Evolutionary conservation across 2,113 vertebrate genomes (phyloP).

Genomic region (Piprites chloris): DNA sequence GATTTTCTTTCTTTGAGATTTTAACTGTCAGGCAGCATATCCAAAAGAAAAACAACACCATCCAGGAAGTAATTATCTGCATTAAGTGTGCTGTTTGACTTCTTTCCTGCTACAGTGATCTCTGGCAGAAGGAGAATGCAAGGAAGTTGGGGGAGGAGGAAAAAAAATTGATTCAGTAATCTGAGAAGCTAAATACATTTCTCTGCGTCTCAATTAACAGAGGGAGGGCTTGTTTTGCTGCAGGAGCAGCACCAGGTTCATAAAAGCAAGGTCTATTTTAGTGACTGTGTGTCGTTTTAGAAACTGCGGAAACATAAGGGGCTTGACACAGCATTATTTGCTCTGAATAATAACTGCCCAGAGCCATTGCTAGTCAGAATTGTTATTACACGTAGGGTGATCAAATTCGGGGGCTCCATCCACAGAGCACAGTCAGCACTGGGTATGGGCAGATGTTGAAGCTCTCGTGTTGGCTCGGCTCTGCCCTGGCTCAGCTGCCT

Average conservation of each 20-base stretch:
- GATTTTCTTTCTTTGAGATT: neutral
- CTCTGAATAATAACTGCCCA: neutral
- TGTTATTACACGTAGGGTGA: neutral
- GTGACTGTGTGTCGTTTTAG: neutral
- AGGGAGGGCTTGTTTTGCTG: neutral
- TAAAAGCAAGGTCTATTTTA: neutral
- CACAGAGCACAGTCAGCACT: fast-evolving
- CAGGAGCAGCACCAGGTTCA: neutral
- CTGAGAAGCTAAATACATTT: neutral
- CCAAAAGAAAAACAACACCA: neutral
- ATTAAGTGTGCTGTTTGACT: neutral
- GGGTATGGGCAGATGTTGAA: neutral
- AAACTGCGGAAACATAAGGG: neutral
- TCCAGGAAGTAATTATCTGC: neutral
- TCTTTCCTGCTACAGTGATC: neutral
- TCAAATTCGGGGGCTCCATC: neutral
- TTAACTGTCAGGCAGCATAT: neutral
- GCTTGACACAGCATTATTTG: neutral
- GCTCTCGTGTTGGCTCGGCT: neutral
- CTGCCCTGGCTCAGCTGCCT: fast-evolving
- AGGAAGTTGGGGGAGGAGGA: neutral
- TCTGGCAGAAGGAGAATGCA: neutral
- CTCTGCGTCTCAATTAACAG: neutral
- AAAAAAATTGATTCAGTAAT: neutral
- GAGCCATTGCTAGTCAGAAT: neutral